A percentile compares a stretch with the other conserved stretches of the same genome.
Evolutionary conservation across 2,113 vertebrate genomes (phyloP).

Genomic region (Cavia aperea): DNA sequence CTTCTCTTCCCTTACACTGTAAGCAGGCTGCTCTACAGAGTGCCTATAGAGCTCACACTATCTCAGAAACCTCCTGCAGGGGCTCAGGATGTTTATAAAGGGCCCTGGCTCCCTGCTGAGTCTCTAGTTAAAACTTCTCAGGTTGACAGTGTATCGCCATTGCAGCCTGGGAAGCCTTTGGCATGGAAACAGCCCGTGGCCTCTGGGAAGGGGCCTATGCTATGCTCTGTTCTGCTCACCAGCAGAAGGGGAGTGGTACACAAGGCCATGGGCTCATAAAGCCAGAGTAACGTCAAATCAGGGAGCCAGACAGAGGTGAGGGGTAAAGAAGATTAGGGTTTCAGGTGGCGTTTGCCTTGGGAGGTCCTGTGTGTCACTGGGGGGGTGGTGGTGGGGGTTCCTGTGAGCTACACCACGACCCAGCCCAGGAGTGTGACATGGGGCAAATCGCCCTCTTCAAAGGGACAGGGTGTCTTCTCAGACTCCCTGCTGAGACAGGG

Average conservation of each 20-base stretch:
- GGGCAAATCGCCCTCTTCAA: background rate
- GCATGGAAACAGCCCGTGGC: background rate
- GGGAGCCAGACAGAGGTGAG: background rate
- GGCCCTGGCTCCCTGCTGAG: too few relatives aligned
- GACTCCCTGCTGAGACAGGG: background rate
- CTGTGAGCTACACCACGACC: background rate
- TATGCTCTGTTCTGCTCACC: background rate
- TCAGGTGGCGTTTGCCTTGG: slow-evolving; percentile 9
- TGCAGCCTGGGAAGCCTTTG: too few relatives aligned
- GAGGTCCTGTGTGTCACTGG: background rate
- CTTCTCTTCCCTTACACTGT: too few relatives aligned
- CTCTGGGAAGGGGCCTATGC: background rate
- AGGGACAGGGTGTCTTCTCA: background rate
- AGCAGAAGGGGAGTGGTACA: background rate
- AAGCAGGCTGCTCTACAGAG: too few relatives aligned
- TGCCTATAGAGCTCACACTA: too few relatives aligned
- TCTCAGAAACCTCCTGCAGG: too few relatives aligned
- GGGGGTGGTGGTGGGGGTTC: background rate
- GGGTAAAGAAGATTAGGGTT: slow-evolving; percentile 12
- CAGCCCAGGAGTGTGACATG: background rate
- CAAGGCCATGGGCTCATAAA: slow-evolving; percentile 56
- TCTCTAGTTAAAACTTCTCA: too few relatives aligned
- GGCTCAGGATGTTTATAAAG: too few relatives aligned
- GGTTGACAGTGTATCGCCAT: too few relatives aligned
- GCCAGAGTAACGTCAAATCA: slow-evolving; percentile 9